Evolutionary conservation across 2,888 invertebrate species (phyloP), one percentile per base, ranked within the genome.

Genomic region (Erebia ligea): DNA sequence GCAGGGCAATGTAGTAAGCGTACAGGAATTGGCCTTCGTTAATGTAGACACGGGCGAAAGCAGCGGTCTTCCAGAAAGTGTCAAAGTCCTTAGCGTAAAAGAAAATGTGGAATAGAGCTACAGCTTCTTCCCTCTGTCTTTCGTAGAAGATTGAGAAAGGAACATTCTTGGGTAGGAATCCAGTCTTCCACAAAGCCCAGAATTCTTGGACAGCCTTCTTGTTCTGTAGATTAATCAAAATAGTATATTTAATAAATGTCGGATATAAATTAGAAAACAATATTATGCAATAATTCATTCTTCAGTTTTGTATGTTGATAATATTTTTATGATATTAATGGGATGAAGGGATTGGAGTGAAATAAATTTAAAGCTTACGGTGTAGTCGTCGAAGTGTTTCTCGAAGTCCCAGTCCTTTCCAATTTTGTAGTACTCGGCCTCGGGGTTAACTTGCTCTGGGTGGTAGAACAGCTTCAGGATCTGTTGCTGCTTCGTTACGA

Each of bases 11-110:
- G 77, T 94, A 94, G 80, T 95, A 90, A 5, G 95, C 91, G 80
- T 96, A 96, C 5, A 94, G 82, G 87, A 95, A 96, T 81, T 95
- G 89, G 65, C 94, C 94, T 75, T 95, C 94, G 84, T 96, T 96
- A 40, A 95, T 82, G 78, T 94, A 84, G 69, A 94, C 89, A 63
- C 95, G 94, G 13, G 93, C 94, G 87, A 89, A 95, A 10, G 93
- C 88, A 10, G 95, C 95, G 40, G 93, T 94, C 70, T 93, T 93
- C 84, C 94, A 94, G 87, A 96, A 95, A 67, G 94, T 94, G 0
- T 93, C 91, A 79, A 94, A 95, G 85, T 95, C 94, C 81, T 94
- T 95, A 64, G 95, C 95, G 72, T 93, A 93, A 85, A 89, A 94
- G 80, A 96, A 91, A 21, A 95, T 81, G 63, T 95, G 86, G 89